These are phyloP conservation scores for Leptinotarsa peninsularis DNA, from an alignment of 2,888 invertebrate genomes.

Conservation along the genomic window DNA sequence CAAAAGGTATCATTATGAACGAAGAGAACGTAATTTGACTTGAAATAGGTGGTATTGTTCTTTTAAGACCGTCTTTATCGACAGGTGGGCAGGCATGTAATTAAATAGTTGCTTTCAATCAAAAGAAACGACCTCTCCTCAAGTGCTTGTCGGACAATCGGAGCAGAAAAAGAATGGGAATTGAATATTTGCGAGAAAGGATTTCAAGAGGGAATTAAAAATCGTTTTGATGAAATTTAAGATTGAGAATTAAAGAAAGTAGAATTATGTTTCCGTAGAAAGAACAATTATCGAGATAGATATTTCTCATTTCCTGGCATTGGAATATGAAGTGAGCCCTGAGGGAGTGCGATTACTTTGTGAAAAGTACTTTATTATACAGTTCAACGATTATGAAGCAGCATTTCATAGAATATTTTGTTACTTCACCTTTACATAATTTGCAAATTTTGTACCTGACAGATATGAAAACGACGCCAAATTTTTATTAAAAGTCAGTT, in stretches of 20 bases:
- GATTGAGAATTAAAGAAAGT: background rate
- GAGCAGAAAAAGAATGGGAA: slow-evolving; percentile 16
- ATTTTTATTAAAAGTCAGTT: no score
- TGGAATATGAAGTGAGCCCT: background rate
- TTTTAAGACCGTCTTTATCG: slow-evolving; percentile 12
- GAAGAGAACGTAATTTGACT: slow-evolving; percentile 12
- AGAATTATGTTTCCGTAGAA: background rate
- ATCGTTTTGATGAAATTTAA: background rate
- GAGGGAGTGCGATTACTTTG: no score
- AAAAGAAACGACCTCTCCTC: slow-evolving; percentile 15
- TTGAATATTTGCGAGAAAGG: slow-evolving; percentile 6
- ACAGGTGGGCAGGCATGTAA: slow-evolving; percentile 22
- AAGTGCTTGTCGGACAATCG: slow-evolving; percentile 17
- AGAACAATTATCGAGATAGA: background rate
- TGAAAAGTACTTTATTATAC: no score
- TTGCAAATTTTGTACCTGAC: no score
- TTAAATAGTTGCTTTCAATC: slow-evolving; percentile 25
- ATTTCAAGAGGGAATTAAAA: background rate
- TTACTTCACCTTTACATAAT: no score
- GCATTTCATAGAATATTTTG: no score
- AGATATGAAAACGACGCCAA: no score
- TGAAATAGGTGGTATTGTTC: slow-evolving; percentile 24
- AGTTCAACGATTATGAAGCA: no score
- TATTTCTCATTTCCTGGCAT: background rate
- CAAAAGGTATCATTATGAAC: slow-evolving; percentile 16